A percentile compares a stretch with the other conserved stretches of the same genome.
phyloP scores from a whole-genome alignment of 2,888 invertebrate species.

The Coelopa pilipes region DNA sequence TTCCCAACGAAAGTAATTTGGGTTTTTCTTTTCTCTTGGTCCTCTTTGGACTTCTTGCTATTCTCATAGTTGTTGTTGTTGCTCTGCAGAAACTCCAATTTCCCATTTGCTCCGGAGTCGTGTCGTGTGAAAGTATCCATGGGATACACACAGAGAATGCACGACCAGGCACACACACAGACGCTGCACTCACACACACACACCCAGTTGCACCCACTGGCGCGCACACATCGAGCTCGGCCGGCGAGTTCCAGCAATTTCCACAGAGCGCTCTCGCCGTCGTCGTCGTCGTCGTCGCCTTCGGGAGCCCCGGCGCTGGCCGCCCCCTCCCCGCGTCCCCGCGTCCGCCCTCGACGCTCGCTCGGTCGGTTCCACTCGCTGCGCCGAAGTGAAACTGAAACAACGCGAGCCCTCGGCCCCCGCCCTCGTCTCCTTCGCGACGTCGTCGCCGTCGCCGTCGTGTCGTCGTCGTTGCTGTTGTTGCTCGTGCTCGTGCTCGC shows the following conservation, averaged over 20 bases:
- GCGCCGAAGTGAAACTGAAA: constrained; percentile 25
- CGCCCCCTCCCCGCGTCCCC: not conserved
- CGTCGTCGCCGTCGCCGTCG: not conserved
- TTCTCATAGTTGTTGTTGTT: not conserved
- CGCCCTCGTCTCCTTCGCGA: constrained; percentile 4
- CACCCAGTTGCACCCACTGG: too few relatives aligned
- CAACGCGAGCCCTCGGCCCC: constrained; percentile 3
- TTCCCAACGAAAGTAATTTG: constrained; percentile 23
- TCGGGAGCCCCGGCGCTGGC: too few relatives aligned
- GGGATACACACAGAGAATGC: not conserved
- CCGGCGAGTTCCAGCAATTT: constrained; percentile 20
- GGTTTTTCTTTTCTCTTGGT: not conserved
- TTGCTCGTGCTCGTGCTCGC: not conserved
- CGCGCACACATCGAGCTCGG: too few relatives aligned
- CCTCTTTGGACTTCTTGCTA: constrained; percentile 1
- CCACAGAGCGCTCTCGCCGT: not conserved
- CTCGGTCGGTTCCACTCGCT: not conserved
- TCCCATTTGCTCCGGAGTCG: not conserved
- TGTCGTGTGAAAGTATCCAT: constrained; percentile 15
- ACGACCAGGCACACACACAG: too few relatives aligned
- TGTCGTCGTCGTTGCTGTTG: constrained; percentile 1
- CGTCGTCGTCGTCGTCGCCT: not conserved
- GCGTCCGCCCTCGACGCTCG: too few relatives aligned
- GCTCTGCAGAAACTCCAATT: constrained; percentile 4
- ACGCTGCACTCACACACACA: too few relatives aligned